Evolutionary conservation across 2,113 vertebrate genomes (phyloP).

Genomic region (Pseudorectes ferrugineus): DNA sequence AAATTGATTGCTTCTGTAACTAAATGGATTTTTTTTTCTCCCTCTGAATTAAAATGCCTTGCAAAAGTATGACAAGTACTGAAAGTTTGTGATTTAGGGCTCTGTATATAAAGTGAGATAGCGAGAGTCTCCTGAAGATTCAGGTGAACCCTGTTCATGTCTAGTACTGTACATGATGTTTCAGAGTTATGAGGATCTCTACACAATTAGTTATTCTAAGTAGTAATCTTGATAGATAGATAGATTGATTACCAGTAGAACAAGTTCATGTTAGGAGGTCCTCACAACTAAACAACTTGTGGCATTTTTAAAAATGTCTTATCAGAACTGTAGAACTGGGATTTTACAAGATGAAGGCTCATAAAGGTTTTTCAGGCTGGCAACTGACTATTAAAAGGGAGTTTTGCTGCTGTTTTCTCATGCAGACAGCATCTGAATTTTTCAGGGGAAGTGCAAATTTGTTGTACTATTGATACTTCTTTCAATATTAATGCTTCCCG

Average conservation of each 20-base stretch:
- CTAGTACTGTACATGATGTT: neutral
- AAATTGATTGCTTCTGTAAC: neutral
- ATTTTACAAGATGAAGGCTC: neutral
- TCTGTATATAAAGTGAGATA: neutral
- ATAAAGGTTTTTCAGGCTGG: neutral
- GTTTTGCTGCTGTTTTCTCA: neutral
- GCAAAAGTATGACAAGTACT: neutral
- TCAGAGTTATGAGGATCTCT: neutral
- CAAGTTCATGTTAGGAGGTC: neutral
- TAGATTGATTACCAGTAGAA: neutral
- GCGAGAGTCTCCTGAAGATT: neutral
- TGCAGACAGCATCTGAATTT: neutral
- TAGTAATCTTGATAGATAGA: neutral
- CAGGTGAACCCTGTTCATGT: neutral
- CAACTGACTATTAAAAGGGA: neutral
- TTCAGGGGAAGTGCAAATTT: neutral
- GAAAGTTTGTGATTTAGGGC: neutral
- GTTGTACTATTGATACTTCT: neutral
- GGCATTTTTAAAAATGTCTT: neutral
- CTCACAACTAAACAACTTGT: neutral
- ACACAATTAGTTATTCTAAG: neutral
- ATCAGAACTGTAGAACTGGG: neutral
- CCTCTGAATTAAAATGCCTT: neutral
- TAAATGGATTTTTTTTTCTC: neutral
- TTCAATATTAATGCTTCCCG: neutral